phyloP scores from a whole-genome alignment of 2,113 vertebrate species.

The Chlamydotis undulata region DNA sequence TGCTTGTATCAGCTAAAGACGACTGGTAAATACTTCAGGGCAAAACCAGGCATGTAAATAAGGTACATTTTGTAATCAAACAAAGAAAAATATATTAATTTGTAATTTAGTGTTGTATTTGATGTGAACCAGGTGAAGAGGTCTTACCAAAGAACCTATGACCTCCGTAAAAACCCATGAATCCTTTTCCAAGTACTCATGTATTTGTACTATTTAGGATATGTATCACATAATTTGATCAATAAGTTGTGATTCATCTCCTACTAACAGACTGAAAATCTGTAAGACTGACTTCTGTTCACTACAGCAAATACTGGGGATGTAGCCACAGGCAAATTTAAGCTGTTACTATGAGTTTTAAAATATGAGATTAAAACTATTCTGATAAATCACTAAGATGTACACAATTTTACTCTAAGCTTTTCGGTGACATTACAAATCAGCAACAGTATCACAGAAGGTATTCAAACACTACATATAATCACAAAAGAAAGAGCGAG shows the following conservation, averaged over 20 bases:
- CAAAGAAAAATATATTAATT: constrained; percentile 79
- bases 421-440: background rate
- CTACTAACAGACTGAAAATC: background rate
- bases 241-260: background rate
- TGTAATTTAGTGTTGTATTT: constrained; percentile 87
- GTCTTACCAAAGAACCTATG: constrained; percentile 64
- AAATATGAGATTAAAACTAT: background rate
- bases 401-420: background rate
- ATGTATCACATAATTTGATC: background rate
- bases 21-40: constrained; percentile 71
- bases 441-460: background rate
- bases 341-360: background rate
- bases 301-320: background rate
- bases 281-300: background rate
- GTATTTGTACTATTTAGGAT: constrained; percentile 7
- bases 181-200: background rate
- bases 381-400: background rate
- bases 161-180: constrained; percentile 1
- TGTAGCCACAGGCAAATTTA: background rate
- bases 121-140: constrained; percentile 82
- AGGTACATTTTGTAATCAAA: constrained; percentile 72
- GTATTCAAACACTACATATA: background rate
- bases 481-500: background rate
- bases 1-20: constrained; percentile 81
- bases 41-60: constrained; percentile 84